phyloP scores from a whole-genome alignment of 2,113 vertebrate genomes.

The Indri indri region DNA sequence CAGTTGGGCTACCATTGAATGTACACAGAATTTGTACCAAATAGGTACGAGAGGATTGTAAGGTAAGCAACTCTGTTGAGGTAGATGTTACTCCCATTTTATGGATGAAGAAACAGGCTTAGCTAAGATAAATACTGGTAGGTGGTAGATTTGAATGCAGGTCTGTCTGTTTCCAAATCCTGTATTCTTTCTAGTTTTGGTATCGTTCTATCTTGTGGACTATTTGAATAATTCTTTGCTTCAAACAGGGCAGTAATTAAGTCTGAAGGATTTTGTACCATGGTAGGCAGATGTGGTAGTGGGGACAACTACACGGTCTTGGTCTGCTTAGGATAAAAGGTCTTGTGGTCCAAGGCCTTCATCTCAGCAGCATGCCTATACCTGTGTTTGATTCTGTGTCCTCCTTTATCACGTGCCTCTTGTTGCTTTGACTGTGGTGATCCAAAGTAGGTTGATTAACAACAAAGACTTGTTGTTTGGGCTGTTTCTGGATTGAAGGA shows the following conservation, averaged over 20 bases:
- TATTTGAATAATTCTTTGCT: background rate
- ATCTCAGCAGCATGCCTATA: background rate
- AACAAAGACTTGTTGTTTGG: background rate
- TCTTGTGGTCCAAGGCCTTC: background rate
- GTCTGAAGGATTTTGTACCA: background rate
- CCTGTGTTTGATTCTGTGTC: background rate
- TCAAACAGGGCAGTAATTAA: background rate
- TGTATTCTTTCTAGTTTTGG: background rate
- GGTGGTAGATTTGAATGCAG: background rate
- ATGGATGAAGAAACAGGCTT: background rate
- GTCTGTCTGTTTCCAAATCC: background rate
- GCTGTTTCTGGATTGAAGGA: slow-evolving; percentile 1
- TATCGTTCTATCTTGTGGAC: background rate
- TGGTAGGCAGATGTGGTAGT: background rate
- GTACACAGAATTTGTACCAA: background rate
- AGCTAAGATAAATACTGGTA: background rate
- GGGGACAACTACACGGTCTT: background rate
- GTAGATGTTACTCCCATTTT: background rate
- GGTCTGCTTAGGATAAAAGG: background rate
- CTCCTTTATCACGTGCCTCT: background rate
- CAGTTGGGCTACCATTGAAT: background rate
- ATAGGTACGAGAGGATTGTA: background rate
- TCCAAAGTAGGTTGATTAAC: background rate
- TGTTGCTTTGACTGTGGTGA: background rate
- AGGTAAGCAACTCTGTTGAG: background rate